Conservation (phyloP, 2,888 invertebrate genomes). For the Caenorhabditis virilis region DNA sequence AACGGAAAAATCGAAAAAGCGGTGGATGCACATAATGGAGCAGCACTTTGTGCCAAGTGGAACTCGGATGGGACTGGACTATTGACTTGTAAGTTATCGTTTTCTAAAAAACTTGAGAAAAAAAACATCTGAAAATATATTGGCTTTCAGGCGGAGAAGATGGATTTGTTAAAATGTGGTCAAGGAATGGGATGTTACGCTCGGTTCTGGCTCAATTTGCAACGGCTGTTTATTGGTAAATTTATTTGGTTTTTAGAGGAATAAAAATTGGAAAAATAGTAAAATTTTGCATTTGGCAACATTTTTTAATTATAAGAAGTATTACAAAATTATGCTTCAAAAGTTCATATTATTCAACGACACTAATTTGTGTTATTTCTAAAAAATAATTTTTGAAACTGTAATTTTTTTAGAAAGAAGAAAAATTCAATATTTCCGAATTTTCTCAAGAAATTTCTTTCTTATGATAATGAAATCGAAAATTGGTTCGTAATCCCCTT, state of each 20-base stretch:
- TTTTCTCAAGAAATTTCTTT: too few relatives aligned
- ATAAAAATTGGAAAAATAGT: neutral
- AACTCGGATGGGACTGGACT: constrained; percentile 93
- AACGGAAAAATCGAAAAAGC: constrained; percentile 89
- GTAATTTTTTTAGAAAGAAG: too few relatives aligned
- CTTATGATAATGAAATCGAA: too few relatives aligned
- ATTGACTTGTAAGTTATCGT: constrained; percentile 74
- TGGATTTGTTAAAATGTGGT: constrained; percentile 95
- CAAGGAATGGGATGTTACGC: constrained; percentile 85
- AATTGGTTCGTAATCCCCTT: too few relatives aligned
- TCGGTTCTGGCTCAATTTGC: constrained; percentile 80
- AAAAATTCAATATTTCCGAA: too few relatives aligned
- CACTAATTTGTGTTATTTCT: too few relatives aligned
- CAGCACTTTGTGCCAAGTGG: constrained; percentile 88
- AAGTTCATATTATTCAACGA: too few relatives aligned
- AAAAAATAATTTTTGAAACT: too few relatives aligned
- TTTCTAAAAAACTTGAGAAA: constrained; percentile 1
- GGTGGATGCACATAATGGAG: constrained; percentile 85
- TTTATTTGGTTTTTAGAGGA: neutral
- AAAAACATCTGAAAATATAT: too few relatives aligned
- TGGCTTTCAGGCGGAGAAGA: constrained; percentile 88
- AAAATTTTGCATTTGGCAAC: too few relatives aligned
- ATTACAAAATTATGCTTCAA: too few relatives aligned
- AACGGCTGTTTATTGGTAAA: constrained; percentile 70
- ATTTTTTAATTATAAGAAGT: too few relatives aligned